These are phyloP conservation scores for Semotilus atromaculatus DNA, from an alignment of 2,797 vertebrate species.

Conservation along the genomic window DNA sequence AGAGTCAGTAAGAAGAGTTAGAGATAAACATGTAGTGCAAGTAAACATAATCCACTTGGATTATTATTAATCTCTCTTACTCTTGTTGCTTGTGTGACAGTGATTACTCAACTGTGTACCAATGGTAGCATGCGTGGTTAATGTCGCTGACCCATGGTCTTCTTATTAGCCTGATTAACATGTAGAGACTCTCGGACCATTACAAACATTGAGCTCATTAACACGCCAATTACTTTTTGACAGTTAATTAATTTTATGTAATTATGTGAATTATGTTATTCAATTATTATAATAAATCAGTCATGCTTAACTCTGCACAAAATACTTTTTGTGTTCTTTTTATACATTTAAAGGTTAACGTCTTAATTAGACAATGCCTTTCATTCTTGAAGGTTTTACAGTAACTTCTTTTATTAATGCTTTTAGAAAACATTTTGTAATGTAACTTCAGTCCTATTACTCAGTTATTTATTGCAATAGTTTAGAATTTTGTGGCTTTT, in stretches of 20 bases:
- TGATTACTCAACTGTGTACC: background rate
- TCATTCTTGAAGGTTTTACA: background rate
- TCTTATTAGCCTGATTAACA: slow-evolving; percentile 12
- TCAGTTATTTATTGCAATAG: background rate
- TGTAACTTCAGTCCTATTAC: background rate
- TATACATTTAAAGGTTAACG: background rate
- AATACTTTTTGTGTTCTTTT: background rate
- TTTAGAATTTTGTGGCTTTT: background rate
- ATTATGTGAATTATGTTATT: slow-evolving; percentile 1
- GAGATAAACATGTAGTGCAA: background rate
- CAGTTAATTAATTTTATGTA: background rate
- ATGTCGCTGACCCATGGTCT: background rate
- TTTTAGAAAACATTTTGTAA: background rate
- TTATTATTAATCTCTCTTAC: background rate
- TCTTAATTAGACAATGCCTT: background rate
- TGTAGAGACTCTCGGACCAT: background rate
- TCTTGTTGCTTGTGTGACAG: background rate
- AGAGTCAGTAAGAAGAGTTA: background rate
- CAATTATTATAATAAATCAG: background rate
- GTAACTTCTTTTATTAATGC: background rate
- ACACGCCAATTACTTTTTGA: slow-evolving; percentile 7
- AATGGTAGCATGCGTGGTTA: background rate
- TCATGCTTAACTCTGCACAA: background rate
- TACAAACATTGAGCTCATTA: slow-evolving; percentile 29
- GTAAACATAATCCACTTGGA: background rate